Evolutionary conservation across 2,113 vertebrate species (phyloP).

Genomic region (Ramphastos sulfuratus): DNA sequence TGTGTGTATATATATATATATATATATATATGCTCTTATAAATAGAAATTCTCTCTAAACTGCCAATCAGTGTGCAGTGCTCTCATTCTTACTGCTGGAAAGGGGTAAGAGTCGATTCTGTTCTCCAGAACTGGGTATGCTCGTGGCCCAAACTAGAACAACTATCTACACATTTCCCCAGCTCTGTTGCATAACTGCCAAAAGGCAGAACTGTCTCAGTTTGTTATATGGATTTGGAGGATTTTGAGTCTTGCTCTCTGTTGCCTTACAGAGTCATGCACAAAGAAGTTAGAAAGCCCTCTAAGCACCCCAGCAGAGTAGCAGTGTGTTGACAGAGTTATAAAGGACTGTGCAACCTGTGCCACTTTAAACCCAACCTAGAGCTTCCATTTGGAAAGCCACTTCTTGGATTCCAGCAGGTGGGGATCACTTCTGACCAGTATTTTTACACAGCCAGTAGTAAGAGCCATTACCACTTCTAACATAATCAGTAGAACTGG

Average conservation of each 20-base stretch:
- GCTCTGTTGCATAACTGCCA: not conserved
- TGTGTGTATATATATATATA: too few relatives aligned
- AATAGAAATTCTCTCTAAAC: too few relatives aligned
- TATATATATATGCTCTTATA: too few relatives aligned
- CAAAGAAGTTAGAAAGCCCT: not conserved
- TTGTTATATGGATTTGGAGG: not conserved
- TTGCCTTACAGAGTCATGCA: accelerated
- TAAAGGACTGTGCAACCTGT: too few relatives aligned
- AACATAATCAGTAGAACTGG: not conserved
- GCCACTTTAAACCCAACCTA: not conserved
- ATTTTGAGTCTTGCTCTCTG: not conserved
- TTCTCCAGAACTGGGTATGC: too few relatives aligned
- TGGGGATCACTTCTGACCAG: not conserved
- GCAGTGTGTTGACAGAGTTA: not conserved
- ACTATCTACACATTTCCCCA: accelerated
- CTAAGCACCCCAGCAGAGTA: not conserved
- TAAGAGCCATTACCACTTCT: too few relatives aligned
- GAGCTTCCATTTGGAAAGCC: not conserved
- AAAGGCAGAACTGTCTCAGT: not conserved
- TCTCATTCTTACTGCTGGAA: too few relatives aligned
- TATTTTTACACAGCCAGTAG: not conserved
- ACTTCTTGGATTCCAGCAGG: not conserved
- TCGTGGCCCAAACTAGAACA: not conserved
- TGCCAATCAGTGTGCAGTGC: too few relatives aligned
- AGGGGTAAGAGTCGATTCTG: too few relatives aligned